Base-by-base conservation (phyloP, 1,140 invertebrate genomes). In the Drosophila hydei region DNA sequence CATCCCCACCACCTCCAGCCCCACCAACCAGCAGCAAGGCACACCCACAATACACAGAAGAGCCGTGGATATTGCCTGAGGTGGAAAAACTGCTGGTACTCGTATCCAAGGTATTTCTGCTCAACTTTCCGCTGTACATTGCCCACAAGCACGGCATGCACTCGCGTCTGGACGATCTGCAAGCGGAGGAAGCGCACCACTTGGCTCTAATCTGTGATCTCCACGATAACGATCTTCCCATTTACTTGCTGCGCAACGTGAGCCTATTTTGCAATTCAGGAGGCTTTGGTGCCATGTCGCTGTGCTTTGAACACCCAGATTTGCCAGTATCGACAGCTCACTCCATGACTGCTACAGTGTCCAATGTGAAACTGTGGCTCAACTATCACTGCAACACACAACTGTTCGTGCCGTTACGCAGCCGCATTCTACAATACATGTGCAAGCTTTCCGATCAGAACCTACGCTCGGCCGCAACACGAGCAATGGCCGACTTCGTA, bases 401-500 rank as follows among this genome's bases (percentile, higher is more conserved):
- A 89, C 93, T 97, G 65, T 97, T 98, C 90, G 95, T 97, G 88
- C 97, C 97, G 36, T 92, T 98, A 40, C 94, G 97, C 51, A 95
- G 96, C 68, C 95, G 95, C 79, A 96, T 98, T 65, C 94, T 98
- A 75, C 94, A 96, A 64, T 99, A 98, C 85, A 97, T 99, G 96
- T 98, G 97, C 92, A 96, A 95, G 89, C 94, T 98, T 55, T 96
- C 95, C 25, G 97, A 99, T 91, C 97, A 97, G 90, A 97, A 98
- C 92, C 93, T 98, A 38, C 94, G 96, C 69, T 94, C 96, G 52
- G 95, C 95, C 18, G 96, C 96, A 30, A 97, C 96, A 27, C 95
- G 97, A 77, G 96, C 96, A 72, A 98, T 98, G 96, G 97, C 97
- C 71, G 96, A 99, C 93, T 97, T 97, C 81, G 97, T 98, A 94